These are phyloP conservation scores for Morelia viridis DNA, from an alignment of 2,797 vertebrate genomes.

Conservation along the genomic window DNA sequence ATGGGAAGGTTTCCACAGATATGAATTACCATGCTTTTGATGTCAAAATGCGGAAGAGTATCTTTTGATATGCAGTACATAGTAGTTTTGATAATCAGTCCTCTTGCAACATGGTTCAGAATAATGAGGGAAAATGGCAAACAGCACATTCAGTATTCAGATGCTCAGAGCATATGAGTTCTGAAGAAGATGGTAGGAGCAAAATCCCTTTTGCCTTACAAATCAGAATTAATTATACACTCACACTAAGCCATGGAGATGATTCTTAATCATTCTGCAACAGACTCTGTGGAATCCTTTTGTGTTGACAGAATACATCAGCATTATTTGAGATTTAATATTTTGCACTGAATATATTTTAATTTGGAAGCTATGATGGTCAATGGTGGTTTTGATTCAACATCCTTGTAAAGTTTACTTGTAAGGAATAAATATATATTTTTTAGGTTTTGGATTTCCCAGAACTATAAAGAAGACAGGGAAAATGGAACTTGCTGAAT, in stretches of 20 bases:
- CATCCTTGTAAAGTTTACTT: neutral
- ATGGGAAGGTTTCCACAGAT: conserved; percentile 7
- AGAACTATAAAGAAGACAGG: neutral
- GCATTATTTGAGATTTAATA: neutral
- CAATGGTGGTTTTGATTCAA: neutral
- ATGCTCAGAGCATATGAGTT: conserved; percentile 20
- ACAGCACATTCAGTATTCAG: neutral
- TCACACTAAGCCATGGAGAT: neutral
- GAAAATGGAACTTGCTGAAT: neutral
- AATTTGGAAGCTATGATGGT: conserved; percentile 4
- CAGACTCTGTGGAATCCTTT: conserved; percentile 17
- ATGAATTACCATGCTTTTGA: conserved; percentile 26
- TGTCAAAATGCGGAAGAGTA: conserved; percentile 4
- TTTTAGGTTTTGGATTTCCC: neutral
- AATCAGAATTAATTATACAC: conserved; percentile 21
- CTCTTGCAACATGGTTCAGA: conserved; percentile 33
- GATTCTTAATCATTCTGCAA: conserved; percentile 37
- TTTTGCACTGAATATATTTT: neutral
- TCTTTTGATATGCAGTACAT: conserved; percentile 20
- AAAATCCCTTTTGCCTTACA: conserved; percentile 46
- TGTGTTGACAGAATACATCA: neutral
- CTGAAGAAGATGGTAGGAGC: conserved; percentile 21
- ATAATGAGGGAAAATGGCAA: conserved; percentile 32
- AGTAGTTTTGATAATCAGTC: conserved; percentile 40
- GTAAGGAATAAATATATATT: neutral